These are phyloP conservation scores for Nesospiza acunhae DNA, from an alignment of 2,113 vertebrate species.

Conservation along the genomic window DNA sequence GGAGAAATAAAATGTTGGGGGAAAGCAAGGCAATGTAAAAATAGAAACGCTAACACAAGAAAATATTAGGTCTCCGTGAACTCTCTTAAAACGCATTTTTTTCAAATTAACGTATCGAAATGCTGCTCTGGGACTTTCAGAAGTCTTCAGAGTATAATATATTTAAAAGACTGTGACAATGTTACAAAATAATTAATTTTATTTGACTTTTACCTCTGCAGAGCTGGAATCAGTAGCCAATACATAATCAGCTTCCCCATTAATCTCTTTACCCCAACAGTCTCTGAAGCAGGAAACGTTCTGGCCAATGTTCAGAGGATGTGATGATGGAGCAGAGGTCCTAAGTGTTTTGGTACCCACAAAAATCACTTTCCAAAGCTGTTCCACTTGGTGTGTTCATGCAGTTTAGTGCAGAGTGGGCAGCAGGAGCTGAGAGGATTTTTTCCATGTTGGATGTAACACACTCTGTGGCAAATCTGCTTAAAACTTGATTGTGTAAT, in stretches of 20 bases:
- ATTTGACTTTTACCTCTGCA: neutral
- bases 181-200: neutral
- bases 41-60: slow-evolving; percentile 4
- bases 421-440: neutral
- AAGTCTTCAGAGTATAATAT: neutral
- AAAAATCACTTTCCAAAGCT: neutral
- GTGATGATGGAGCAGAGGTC: neutral
- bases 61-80: neutral
- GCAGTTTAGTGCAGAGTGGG: neutral
- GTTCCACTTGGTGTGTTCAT: neutral
- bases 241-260: neutral
- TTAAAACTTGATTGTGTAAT: neutral
- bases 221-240: neutral
- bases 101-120: neutral
- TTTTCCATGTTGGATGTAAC: neutral
- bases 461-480: neutral
- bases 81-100: neutral
- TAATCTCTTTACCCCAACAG: neutral
- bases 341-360: neutral
- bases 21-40: slow-evolving; percentile 3
- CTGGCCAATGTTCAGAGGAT: neutral
- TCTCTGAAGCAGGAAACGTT: neutral
- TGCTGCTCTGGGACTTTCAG: neutral
- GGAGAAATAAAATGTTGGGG: neutral
- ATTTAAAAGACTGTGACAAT: neutral